A percentile compares a stretch with the other conserved stretches of the same genome.
phyloP scores from a whole-genome alignment of 2,797 vertebrate genomes.

The Platalea minor region DNA sequence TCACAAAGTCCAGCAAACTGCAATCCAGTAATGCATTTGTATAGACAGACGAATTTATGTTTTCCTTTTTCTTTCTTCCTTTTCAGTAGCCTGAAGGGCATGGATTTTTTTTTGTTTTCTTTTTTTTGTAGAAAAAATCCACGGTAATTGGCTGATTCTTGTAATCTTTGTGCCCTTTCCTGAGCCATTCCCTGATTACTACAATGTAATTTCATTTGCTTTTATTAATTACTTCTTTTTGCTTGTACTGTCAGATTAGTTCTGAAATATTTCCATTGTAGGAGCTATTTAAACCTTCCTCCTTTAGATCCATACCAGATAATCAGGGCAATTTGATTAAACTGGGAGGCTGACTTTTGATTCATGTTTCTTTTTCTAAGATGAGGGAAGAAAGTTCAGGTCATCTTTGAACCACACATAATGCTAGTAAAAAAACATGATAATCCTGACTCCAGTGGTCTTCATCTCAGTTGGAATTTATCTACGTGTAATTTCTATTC shows the following conservation, averaged over 20 bases:
- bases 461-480: not conserved
- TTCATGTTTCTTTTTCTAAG: slow-evolving; percentile 10
- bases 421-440: not conserved
- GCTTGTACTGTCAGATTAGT: slow-evolving; percentile 42
- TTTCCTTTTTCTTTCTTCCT: not conserved
- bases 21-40: not conserved
- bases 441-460: not conserved
- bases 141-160: slow-evolving; percentile 1
- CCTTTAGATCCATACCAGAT: not conserved
- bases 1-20: not conserved
- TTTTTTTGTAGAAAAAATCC: not conserved
- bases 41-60: not conserved
- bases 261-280: slow-evolving; percentile 41
- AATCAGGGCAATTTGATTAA: slow-evolving; percentile 36
- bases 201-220: slow-evolving; percentile 55
- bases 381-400: slow-evolving; percentile 3
- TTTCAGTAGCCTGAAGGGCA: not conserved
- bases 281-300: slow-evolving; percentile 31
- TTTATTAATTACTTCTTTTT: slow-evolving; percentile 47
- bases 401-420: not conserved
- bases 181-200: not conserved
- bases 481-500: not conserved
- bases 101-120: not conserved
- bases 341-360: slow-evolving; percentile 5
- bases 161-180: not conserved